A percentile compares a stretch with the other conserved stretches of the same genome.
Conservation (phyloP, 2,888 invertebrate species). For the Geophilus truncorum region DNA sequence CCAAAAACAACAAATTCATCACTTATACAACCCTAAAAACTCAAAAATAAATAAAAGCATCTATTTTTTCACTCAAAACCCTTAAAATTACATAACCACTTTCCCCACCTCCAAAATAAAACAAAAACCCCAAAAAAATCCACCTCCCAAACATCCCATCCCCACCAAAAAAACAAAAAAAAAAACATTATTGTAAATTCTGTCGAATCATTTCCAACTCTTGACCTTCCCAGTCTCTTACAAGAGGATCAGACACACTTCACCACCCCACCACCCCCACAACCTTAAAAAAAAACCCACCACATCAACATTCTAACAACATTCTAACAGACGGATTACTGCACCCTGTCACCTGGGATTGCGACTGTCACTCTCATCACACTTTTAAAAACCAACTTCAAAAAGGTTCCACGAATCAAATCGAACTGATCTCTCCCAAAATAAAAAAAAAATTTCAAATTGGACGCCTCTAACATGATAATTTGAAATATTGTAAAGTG, state of each 20-base stretch:
- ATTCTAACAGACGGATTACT: not conserved
- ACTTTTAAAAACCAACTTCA: not conserved
- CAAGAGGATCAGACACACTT: too few species aligned
- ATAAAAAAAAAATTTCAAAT: too few species aligned
- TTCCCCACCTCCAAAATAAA: too few species aligned
- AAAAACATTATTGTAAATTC: not conserved
- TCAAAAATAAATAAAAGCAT: too few species aligned
- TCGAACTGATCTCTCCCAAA: not conserved
- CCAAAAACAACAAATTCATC: too few species aligned
- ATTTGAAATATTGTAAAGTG: not conserved
- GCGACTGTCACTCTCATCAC: not conserved
- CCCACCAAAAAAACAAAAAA: not conserved
- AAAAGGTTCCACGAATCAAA: not conserved
- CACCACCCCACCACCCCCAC: too few species aligned
- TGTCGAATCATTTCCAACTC: not conserved
- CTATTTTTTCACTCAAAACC: too few species aligned
- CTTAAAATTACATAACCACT: too few species aligned
- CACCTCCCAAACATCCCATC: not conserved
- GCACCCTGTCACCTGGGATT: not conserved
- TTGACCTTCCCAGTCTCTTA: not conserved
- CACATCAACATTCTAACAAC: not conserved
- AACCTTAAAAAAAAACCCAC: not conserved
- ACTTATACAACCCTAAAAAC: too few species aligned
- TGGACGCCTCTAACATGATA: not conserved
- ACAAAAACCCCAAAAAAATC: too few species aligned